Evolutionary conservation across 2,797 vertebrate species (phyloP), one percentile per base, ranked within the genome.

Genomic region (Etheostoma perlongum): DNA sequence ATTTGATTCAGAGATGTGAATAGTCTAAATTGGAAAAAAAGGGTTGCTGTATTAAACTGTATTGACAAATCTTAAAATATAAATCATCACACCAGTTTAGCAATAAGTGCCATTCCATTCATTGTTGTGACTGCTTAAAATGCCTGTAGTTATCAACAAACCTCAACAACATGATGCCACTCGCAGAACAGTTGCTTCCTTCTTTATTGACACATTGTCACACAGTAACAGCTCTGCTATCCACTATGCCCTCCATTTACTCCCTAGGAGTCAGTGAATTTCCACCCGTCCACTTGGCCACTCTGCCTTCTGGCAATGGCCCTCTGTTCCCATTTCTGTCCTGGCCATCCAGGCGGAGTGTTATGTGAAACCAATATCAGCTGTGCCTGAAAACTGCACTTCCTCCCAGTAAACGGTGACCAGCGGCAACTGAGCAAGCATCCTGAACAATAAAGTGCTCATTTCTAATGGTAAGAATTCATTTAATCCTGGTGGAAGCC

Each of bases 161-260:
- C 30, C 64, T n/a, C 42, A 75, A 75, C 30, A 67, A n/a, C 19
- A 55, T 21, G 10, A n/a, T n/a, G 27, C 61, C 74, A 23, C 40
- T 66, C 51, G 54, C 47, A 27, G 52, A 68, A 67, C 33, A 42
- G 42, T 21, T 42, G 33, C 68, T 61, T 72, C 30, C 33, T 40
- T 66, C 66, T 85, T 68, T 86, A 88, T 83, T 86, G 79, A 89
- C 78, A 51, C 58, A 76, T 63, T 62, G 70, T 65, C 42, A 64
- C 69, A 78, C 68, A 19, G 49, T 18, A 58, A 75, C 70, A 77
- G 65, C 75, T 67, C 65, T 33, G 67, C 73, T 79, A 42, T 88
- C 73, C 87, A 68, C 82, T 27, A 76, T 85, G 90, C 55, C 90
- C 88, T 90, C 81, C 87, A 81, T 84, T 85, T 88, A 86, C 79